Base-by-base conservation (phyloP, 2,888 invertebrate species). In the Eurytoma adleriae region DNA sequence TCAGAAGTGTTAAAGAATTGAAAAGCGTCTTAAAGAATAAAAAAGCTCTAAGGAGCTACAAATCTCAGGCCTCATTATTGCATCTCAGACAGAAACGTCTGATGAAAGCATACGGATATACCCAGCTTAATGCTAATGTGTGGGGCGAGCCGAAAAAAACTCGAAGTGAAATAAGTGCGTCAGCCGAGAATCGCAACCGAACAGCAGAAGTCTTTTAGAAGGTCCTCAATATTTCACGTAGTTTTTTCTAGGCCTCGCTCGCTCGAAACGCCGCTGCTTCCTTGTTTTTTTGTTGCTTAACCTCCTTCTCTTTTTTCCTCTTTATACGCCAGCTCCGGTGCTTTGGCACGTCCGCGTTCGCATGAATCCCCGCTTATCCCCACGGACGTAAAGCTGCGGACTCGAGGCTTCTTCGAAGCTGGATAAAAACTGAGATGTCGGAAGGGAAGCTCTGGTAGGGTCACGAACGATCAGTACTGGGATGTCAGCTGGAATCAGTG, bases 151-250 rank as follows among this genome's bases (percentile, higher is more conserved):
- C 10, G 5, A n/a, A 0, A 62, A 62, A 62, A 27, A 16, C 52
- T 52, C 14, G 20, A 50, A 52, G 13, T 16, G 14, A 30, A 59
- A 68, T 13, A 50, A 62, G 62, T 18, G 30, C 7, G 20, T 30
- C 18, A 61, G 40, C n/a, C 52, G 62, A 61, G 67, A 67, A 56
- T 64, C 24, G 79, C 57, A 59, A 82, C 83, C 83, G 85, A 87
- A 88, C 87, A 87, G 79, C 86, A 87, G 86, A 88, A 88, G 86
- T 87, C 87, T 89, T 85, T 88, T 86, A 85, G 83, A 77, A 83
- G 83, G 74, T 84, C 84, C 85, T 88, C 86, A 86, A 89, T 89
- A 89, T 88, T 88, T 88, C 85, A 88, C 81, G 84, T 85, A 87
- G 83, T 86, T 87, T 86, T 86, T 86, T n/a, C 85, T 24, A 71